Percentiles rank a stretch among this genome's conserved stretches.
These are phyloP conservation scores for Chaetodon auriga DNA, from an alignment of 2,113 vertebrate species.

Conservation along the genomic window DNA sequence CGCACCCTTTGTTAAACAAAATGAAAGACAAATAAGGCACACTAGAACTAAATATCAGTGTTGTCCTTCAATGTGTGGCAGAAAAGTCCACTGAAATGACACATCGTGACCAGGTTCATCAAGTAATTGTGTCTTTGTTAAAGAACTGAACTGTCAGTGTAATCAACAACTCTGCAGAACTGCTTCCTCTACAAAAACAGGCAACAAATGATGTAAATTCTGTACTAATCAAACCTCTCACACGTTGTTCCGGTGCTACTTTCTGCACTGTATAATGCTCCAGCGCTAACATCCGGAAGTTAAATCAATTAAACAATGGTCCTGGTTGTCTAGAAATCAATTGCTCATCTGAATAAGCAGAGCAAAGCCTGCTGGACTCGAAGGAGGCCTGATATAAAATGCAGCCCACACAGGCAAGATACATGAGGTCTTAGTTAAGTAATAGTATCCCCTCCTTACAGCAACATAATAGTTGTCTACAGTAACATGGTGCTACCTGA, in stretches of 20 bases:
- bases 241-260: not conserved
- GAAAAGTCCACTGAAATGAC: not conserved
- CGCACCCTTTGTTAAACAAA: slow-evolving; percentile 68
- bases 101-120: not conserved
- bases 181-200: no score
- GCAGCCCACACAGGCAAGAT: not conserved
- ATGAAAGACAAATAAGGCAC: slow-evolving; percentile 14
- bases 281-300: not conserved
- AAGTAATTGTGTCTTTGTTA: not conserved
- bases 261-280: not conserved
- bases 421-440: slow-evolving; percentile 59
- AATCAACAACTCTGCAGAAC: not conserved
- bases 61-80: not conserved
- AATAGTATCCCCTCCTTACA: slow-evolving; percentile 45
- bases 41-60: not conserved
- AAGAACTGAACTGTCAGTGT: no score
- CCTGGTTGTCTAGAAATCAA: not conserved
- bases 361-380: not conserved
- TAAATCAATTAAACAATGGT: not conserved
- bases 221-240: not conserved
- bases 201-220: not conserved
- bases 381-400: slow-evolving; percentile 5
- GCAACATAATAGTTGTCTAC: slow-evolving; percentile 46
- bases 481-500: slow-evolving; percentile 47
- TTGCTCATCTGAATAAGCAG: not conserved